These are phyloP conservation scores for Laodelphax striatellus DNA, from an alignment of 1,140 invertebrate species.

Conservation along the genomic window DNA sequence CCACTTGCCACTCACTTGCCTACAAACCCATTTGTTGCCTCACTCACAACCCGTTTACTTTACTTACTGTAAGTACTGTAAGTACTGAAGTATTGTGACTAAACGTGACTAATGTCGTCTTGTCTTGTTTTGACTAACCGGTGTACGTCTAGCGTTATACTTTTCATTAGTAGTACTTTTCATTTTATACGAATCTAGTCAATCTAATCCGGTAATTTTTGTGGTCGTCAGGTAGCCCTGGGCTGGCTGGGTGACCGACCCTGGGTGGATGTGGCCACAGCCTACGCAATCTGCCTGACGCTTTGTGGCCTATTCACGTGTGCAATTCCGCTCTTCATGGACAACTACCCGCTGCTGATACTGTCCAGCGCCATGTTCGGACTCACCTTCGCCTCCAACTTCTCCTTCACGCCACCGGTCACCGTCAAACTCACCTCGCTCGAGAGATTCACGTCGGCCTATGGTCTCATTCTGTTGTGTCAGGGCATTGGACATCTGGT, in stretches of 20 bases:
- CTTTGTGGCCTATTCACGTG: slow-evolving; percentile 59
- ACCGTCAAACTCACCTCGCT: slow-evolving; percentile 67
- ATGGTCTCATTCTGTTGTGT: slow-evolving; percentile 73
- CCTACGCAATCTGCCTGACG: slow-evolving; percentile 64
- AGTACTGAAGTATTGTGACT: too few species aligned
- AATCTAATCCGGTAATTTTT: background rate
- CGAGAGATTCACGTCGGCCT: slow-evolving; percentile 74
- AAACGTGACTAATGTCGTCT: too few species aligned
- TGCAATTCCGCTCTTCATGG: slow-evolving; percentile 54
- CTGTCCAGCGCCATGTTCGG: slow-evolving; percentile 50
- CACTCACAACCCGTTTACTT: too few species aligned
- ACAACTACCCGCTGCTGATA: slow-evolving; percentile 45
- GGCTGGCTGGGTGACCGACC: slow-evolving; percentile 82
- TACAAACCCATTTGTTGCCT: too few species aligned
- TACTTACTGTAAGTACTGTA: too few species aligned
- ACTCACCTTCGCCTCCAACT: slow-evolving; percentile 73
- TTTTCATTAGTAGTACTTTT: too few species aligned
- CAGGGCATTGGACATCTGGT: slow-evolving; percentile 64
- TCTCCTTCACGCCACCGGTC: slow-evolving; percentile 78
- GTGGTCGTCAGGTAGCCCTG: slow-evolving; percentile 50
- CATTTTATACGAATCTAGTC: too few species aligned
- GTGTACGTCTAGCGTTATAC: too few species aligned
- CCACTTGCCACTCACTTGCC: too few species aligned
- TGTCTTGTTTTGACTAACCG: too few species aligned
- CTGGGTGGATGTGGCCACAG: slow-evolving; percentile 72